A percentile compares a stretch with the other conserved stretches of the same genome.
These are phyloP conservation scores for Agriopis aurantiaria DNA, from an alignment of 2,888 invertebrate genomes.

Conservation along the genomic window DNA sequence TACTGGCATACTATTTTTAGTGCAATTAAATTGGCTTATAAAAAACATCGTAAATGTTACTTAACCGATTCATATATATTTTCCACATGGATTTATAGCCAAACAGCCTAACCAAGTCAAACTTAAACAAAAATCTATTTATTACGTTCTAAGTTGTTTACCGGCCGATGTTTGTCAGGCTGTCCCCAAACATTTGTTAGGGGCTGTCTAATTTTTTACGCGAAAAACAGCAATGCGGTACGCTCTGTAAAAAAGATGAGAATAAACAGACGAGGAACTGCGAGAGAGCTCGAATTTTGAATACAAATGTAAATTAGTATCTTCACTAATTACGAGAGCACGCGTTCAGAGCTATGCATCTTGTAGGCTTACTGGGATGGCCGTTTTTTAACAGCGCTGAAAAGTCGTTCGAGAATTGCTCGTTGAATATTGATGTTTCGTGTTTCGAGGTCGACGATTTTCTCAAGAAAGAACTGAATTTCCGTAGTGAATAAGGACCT, in stretches of 20 bases:
- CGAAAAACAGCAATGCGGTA: constrained; percentile 85
- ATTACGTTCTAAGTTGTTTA: constrained; percentile 72
- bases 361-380: constrained; percentile 81
- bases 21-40: too few relatives aligned
- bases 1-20: too few relatives aligned
- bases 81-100: constrained; percentile 14
- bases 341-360: constrained; percentile 84
- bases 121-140: constrained; percentile 55
- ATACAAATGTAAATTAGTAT: constrained; percentile 88
- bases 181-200: constrained; percentile 79
- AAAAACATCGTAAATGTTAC: background rate
- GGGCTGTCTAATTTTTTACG: constrained; percentile 82
- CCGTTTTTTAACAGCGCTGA: constrained; percentile 72
- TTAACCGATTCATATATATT: background rate
- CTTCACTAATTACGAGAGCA: constrained; percentile 85
- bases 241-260: constrained; percentile 80
- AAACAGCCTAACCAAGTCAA: constrained; percentile 40
- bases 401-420: constrained; percentile 73
- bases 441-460: constrained; percentile 40
- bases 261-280: constrained; percentile 85
- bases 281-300: constrained; percentile 86
- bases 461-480: background rate
- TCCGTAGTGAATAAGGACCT: background rate
- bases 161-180: constrained; percentile 70
- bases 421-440: constrained; percentile 65